These are phyloP conservation scores for Taeniopygia guttata DNA, from an alignment of 2,797 vertebrate genomes.

Conservation along the genomic window DNA sequence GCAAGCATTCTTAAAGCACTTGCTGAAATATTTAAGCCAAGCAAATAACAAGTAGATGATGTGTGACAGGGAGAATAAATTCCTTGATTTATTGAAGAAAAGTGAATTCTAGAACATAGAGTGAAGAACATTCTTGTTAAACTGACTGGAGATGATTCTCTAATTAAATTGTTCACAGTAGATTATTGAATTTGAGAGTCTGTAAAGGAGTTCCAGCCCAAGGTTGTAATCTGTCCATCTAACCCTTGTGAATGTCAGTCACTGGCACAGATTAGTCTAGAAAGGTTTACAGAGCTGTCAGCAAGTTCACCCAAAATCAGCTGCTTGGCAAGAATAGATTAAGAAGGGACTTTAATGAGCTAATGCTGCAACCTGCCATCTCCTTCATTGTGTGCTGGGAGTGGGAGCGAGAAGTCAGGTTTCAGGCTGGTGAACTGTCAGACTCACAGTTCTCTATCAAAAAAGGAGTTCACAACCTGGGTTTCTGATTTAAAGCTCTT, in stretches of 20 bases:
- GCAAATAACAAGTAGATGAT: slow-evolving; percentile 17
- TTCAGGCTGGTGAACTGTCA: background rate
- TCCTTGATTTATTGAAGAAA: slow-evolving; percentile 18
- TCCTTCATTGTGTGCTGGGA: background rate
- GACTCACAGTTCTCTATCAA: background rate
- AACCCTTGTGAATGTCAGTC: slow-evolving; percentile 4
- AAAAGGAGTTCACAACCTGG: background rate
- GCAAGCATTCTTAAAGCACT: slow-evolving; percentile 14
- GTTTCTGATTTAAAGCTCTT: background rate
- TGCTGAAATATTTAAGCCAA: slow-evolving; percentile 46
- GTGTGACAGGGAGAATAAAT: background rate
- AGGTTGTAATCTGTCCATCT: background rate
- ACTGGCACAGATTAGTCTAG: background rate
- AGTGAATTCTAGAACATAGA: background rate
- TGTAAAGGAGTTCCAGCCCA: background rate
- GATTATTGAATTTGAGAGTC: background rate
- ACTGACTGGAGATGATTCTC: background rate
- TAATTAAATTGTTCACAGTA: background rate
- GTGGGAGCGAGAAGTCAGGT: background rate
- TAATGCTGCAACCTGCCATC: background rate
- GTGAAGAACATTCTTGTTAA: background rate
- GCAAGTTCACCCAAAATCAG: background rate
- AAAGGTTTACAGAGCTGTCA: slow-evolving; percentile 24
- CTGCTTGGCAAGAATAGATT: background rate
- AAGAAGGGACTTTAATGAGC: background rate